Conservation (phyloP, 2,797 vertebrate species). For the Denticeps clupeoides region DNA sequence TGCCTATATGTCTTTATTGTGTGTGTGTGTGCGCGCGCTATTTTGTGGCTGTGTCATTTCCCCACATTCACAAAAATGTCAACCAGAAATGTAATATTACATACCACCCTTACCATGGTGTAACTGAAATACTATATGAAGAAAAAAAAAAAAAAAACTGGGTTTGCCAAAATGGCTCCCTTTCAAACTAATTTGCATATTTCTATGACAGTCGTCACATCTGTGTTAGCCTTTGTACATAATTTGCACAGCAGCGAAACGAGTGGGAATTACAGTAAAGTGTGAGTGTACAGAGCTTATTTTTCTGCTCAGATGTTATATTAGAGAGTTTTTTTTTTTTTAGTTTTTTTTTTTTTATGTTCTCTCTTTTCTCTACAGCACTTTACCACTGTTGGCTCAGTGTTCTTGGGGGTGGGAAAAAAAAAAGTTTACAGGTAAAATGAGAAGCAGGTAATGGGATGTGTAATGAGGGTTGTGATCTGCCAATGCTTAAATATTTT, state of each 20-base stretch:
- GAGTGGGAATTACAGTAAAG: neutral
- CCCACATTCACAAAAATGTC: too few relatives aligned
- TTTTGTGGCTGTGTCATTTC: too few relatives aligned
- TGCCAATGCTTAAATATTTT: too few relatives aligned
- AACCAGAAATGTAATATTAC: too few relatives aligned
- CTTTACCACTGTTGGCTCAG: slow-evolving; percentile 40
- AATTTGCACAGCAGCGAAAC: slow-evolving; percentile 3
- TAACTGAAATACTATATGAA: too few relatives aligned
- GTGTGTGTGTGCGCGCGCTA: neutral
- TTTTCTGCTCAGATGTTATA: neutral
- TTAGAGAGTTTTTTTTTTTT: neutral
- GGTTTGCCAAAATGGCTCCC: too few relatives aligned
- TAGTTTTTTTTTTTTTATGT: neutral
- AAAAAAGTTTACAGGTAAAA: slow-evolving; percentile 29
- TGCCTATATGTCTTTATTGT: slow-evolving; percentile 23
- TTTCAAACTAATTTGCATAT: neutral
- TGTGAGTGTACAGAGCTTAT: too few relatives aligned
- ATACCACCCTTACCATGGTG: too few relatives aligned
- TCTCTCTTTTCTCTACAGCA: slow-evolving; percentile 44
- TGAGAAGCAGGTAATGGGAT: slow-evolving; percentile 3
- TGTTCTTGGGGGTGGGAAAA: too few relatives aligned
- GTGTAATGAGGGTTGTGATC: too few relatives aligned
- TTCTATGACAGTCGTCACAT: slow-evolving; percentile 6
- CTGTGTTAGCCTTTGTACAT: slow-evolving; percentile 17
- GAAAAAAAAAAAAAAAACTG: too few relatives aligned